Base-by-base conservation (phyloP, 2,888 invertebrate genomes). In the Ethmia dodecea region DNA sequence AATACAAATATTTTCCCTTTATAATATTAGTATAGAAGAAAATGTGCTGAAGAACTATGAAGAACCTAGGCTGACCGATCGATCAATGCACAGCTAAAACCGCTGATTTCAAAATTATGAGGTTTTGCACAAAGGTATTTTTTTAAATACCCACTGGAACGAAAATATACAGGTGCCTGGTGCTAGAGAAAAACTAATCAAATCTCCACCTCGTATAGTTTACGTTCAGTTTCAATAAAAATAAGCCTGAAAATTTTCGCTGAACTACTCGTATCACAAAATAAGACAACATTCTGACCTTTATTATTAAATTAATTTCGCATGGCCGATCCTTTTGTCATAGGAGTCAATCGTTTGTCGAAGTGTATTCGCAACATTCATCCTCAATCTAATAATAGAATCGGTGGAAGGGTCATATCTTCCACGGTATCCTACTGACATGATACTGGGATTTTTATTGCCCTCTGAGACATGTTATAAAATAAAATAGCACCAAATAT, bases 271-370 rank as follows among this genome's bases (percentile, higher is more conserved):
- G 10, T 31, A 27, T 32, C 32, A n/a, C 35, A 55, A 57, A 50
- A 58, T 55, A 56, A 57, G 66, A 55, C 59, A 62, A 60, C 60
- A 50, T 57, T 55, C 47, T 55, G 65, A 69, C 71, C 71, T 69
- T 66, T 68, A 58, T 68, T 71, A 76, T 76, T 71, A 59, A 72
- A 76, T 78, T 77, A 75, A 74, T 72, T 67, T 72, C 66, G 60
- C 62, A 67, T 68, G 64, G 61, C 36, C 56, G 64, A 63, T 47
- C 65, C 65, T 53, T 77, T 74, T 78, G 72, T 73, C 60, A 60
- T 56, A 66, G 58, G 51, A 76, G 62, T 68, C 67, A 70, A 74
- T 70, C 69, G 76, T 70, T 75, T 75, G 71, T 64, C 62, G 53
- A 60, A 72, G 66, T 77, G 75, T 75, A 72, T 72, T 61, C 62